Base-by-base conservation (phyloP, 30 jellyfish, hydroid and myxozoan species). In the Nemopilema nomurai region DNA sequence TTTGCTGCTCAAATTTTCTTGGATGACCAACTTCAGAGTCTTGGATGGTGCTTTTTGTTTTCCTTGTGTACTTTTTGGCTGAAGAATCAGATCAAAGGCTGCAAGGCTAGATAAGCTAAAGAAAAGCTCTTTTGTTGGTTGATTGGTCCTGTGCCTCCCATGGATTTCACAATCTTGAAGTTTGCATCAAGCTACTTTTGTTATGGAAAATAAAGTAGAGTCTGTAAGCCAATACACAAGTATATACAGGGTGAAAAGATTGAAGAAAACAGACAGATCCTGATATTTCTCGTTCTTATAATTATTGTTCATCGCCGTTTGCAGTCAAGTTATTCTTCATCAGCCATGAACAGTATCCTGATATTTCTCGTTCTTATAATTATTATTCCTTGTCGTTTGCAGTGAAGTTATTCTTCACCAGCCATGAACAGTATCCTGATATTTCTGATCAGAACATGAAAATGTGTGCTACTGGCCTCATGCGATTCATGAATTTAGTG, bases 11-110 rank as follows among this genome's bases (percentile, higher is more conserved):
- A 75, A 29, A 23, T 65, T 21, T 79, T 65, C 62, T 21, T 79
- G 89, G 89, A 67, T 79, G 31, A 62, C 69, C 0, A 57, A 79
- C 49, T 79, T 69, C 0, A 66, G 32, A 51, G 74, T 66, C 69
- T 33, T 81, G 67, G 90, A 81, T 64, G 90, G 83, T 16, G 90
- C 83, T n/a, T 81, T 81, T 69, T 81, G 83, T 68, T 18, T 81
- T 33, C 77, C 77, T 1, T 81, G 90, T 81, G 74, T 81, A 4
- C 69, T 64, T 65, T 81, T 30, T 81, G 90, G 90, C 1, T 24
- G 82, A 33, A 19, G 80, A 4, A 21, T 63, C 9, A 83, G 89
- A 4, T n/a, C 24, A 21, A 79, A 79, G 26, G 89, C 89, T 6
- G n/a, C 68, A 20, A 79, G 0, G 67, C 29, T 79, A 27, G 68